These are phyloP conservation scores for Cercopithecus mitis DNA, from an alignment of 2,797 vertebrate species.

Conservation along the genomic window DNA sequence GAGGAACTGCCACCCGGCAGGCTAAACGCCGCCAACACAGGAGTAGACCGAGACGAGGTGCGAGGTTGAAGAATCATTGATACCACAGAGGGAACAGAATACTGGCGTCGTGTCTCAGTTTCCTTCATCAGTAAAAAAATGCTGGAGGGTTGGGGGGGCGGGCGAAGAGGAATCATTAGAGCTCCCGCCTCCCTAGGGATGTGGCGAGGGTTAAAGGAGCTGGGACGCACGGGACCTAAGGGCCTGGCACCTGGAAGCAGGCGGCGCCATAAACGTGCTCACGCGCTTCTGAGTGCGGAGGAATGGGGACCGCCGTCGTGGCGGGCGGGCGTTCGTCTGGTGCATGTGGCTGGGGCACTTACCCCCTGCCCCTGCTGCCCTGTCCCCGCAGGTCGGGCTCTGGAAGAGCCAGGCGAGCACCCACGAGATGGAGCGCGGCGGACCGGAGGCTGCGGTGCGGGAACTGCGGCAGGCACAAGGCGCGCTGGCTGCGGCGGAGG, in stretches of 20 bases:
- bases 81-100: neutral
- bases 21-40: too few relatives aligned
- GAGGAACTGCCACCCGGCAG: neutral
- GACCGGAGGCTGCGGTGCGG: slow-evolving; percentile 85
- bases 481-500: slow-evolving; percentile 86
- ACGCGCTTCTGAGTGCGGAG: too few relatives aligned
- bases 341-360: neutral
- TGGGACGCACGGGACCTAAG: neutral
- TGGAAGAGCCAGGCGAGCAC: slow-evolving; percentile 92
- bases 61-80: neutral
- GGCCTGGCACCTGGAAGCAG: neutral
- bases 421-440: slow-evolving; percentile 87
- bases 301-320: too few relatives aligned
- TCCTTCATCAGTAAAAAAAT: neutral
- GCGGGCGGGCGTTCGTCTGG: neutral
- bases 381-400: slow-evolving; percentile 89
- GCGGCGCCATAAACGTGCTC: too few relatives aligned
- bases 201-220: fast-evolving
- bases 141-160: neutral
- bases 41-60: neutral
- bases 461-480: slow-evolving; percentile 89
- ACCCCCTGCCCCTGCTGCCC: neutral
- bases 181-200: neutral
- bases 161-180: neutral
- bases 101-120: neutral